Conservation (phyloP, 2,113 vertebrate species). For the Sorex araneus region DNA sequence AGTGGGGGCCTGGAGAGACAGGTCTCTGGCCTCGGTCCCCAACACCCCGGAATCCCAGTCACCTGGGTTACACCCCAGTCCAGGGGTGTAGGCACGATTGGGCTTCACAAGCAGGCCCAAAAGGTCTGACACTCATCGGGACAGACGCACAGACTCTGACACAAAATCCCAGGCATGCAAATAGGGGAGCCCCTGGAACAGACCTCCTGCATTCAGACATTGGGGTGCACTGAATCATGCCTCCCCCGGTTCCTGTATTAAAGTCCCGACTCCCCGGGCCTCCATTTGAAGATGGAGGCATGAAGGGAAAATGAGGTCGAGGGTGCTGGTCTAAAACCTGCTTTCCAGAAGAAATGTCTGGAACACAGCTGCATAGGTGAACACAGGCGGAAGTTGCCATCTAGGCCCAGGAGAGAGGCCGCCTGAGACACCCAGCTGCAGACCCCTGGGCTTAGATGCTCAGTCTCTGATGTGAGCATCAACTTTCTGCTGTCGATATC, state of each 20-base stretch:
- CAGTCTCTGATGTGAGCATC: no score
- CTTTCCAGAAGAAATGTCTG: not conserved
- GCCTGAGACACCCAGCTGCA: not conserved
- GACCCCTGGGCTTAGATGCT: not conserved
- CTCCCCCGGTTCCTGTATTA: not conserved
- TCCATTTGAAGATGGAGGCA: not conserved
- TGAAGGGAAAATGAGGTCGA: not conserved
- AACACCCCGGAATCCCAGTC: rapidly evolving
- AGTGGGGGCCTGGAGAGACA: rapidly evolving
- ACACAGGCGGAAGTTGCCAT: no score
- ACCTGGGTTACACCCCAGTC: not conserved
- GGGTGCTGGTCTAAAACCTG: not conserved
- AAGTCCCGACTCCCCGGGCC: no score
- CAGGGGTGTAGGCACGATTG: rapidly evolving
- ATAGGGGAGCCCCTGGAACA: not conserved
- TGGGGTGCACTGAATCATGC: not conserved
- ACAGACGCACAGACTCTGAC: not conserved
- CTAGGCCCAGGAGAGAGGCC: not conserved
- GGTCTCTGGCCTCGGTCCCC: not conserved
- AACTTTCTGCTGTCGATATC: not conserved
- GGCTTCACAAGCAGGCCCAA: not conserved
- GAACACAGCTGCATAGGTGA: not conserved
- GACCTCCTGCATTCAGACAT: not conserved
- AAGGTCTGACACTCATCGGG: not conserved
- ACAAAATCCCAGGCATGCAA: not conserved